Evolutionary conservation across 1,140 invertebrate genomes (phyloP), one percentile per base, ranked within the genome.

Genomic region (Tetranychus cinnabarinus): DNA sequence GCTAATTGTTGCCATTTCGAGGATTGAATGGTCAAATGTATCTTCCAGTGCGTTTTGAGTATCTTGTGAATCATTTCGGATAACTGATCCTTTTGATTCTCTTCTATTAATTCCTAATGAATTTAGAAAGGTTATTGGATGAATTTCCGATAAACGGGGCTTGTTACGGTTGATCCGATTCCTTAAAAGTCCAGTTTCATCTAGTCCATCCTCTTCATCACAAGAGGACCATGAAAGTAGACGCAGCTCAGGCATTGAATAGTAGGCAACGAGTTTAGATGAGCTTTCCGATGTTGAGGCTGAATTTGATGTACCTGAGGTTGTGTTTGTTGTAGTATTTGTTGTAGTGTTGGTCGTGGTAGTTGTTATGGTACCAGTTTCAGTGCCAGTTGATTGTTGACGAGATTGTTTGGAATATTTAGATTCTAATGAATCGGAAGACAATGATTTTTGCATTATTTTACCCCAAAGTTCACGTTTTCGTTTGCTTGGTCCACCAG

Each of bases 301-400:
- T 5, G 39, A 42, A 42, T 42, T 42, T 5, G 39, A 42, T 42
- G 39, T 42, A 10, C 39, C 39, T 10, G 39, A 42, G 39, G 39
- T 10, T 42, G 39, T 42, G 10, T 42, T 42, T 42, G 39, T 42
- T 5, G 39, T 42, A 10, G 39, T 42, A 6, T 5, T 42, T 42
- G 39, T 42, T 42, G 39, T 10, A 6, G 39, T 42, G 10, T 42
- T 42, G 39, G 39, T 42, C 10, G 39, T 42, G 10, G 39, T 42
- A 36, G 56, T 57, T 33, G 56, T 57, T 35, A 34, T n/a, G 15
- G 37, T 36, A 6, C 31, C 37, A n/a, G 60, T 80, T 77, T 0
- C 83, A 85, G 37, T 79, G 74, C 37, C 83, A 74, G 48, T 82
- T 70, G 65, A 82, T 79, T 63, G 56, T 34, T 50, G 50, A 42